Percentiles rank a stretch among this genome's conserved stretches.
These are phyloP conservation scores for Eupeodes luniger DNA, from an alignment of 2,888 invertebrate genomes.

Conservation along the genomic window DNA sequence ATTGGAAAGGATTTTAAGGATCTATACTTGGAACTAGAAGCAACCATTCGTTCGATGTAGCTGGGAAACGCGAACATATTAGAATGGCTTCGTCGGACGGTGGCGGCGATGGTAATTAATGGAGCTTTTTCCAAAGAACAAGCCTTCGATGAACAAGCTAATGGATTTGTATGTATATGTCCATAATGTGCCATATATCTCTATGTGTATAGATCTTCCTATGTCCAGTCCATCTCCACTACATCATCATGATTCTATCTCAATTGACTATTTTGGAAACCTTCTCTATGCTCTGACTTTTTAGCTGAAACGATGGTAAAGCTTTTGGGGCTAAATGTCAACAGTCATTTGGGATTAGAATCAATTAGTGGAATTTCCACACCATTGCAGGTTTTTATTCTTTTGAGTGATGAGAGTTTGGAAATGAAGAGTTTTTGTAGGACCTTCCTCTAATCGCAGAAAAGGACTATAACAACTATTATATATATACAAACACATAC, in stretches of 20 bases:
- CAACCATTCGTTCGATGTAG: not conserved
- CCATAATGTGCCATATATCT: not conserved
- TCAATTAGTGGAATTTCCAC: slow-evolving; percentile 56
- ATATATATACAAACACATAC: not conserved
- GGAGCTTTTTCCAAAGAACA: slow-evolving; percentile 50
- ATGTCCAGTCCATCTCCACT: not conserved
- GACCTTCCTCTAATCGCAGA: slow-evolving; percentile 14
- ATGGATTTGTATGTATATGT: too few species aligned
- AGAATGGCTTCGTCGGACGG: not conserved
- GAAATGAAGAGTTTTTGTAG: slow-evolving; percentile 12
- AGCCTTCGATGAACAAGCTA: slow-evolving; percentile 21
- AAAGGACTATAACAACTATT: not conserved
- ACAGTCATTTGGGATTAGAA: slow-evolving; percentile 61
- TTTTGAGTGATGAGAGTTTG: slow-evolving; percentile 26
- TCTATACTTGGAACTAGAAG: slow-evolving; percentile 28
- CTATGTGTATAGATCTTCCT: not conserved
- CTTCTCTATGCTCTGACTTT: not conserved
- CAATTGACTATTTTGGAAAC: slow-evolving; percentile 48
- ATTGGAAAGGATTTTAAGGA: slow-evolving; percentile 1
- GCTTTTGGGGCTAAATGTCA: slow-evolving; percentile 22
- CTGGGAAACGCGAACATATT: not conserved
- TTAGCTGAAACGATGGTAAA: not conserved
- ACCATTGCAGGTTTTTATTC: not conserved
- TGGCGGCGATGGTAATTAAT: slow-evolving; percentile 49
- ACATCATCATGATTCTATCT: not conserved